Evolutionary conservation across 2,888 invertebrate species (phyloP).

Genomic region (Rhagonycha lutea): DNA sequence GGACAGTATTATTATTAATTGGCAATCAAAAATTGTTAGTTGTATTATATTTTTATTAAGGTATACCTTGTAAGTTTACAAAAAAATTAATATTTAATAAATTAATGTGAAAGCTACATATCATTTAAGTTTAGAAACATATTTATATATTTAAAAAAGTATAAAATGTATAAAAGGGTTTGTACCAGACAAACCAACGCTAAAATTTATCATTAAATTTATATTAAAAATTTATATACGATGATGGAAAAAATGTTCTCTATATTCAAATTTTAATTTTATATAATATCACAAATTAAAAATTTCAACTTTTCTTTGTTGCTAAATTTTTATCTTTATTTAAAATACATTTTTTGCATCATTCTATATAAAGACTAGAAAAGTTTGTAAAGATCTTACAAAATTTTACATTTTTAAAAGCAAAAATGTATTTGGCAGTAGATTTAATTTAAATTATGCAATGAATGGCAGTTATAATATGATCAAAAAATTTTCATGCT

Average conservation of each 20-base stretch:
- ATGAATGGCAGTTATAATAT: not conserved
- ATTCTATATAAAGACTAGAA: not conserved
- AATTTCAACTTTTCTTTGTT: not conserved
- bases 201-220: conserved; percentile 15
- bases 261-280: not conserved
- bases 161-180: conserved; percentile 35
- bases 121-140: conserved; percentile 1
- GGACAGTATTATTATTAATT: conserved; percentile 1
- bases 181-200: conserved; percentile 36
- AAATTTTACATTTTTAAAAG: not conserved
- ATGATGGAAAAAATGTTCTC: conserved; percentile 13
- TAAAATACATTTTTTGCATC: not conserved
- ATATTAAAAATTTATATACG: not conserved
- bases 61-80: conserved; percentile 3
- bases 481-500: not conserved
- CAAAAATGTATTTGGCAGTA: not conserved
- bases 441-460: not conserved
- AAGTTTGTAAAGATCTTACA: not conserved
- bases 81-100: conserved; percentile 26
- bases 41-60: conserved; percentile 7
- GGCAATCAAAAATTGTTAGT: not conserved
- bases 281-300: not conserved
- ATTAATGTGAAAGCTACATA: conserved; percentile 6
- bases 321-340: not conserved
- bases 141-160: conserved; percentile 25